Conservation (phyloP, 2,113 vertebrate genomes). For the Corvus moneduloides region DNA sequence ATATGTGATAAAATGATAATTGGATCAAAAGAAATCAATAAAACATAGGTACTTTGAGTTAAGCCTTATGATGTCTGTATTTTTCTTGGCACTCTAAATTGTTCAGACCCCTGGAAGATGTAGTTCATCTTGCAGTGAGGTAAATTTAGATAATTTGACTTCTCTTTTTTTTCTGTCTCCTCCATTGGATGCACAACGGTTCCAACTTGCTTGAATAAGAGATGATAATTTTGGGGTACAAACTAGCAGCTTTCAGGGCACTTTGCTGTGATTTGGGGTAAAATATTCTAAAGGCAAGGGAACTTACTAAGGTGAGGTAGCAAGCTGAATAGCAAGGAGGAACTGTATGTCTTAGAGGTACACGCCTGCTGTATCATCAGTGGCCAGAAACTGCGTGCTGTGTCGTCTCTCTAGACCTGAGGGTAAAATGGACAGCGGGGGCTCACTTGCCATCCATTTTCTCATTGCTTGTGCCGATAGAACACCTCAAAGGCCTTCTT, state of each 20-base stretch:
- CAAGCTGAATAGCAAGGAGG: not conserved
- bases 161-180: not conserved
- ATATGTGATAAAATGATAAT: not conserved
- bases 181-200: not conserved
- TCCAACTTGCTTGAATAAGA: not conserved
- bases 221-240: not conserved
- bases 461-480: not conserved
- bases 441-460: not conserved
- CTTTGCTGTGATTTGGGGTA: not conserved
- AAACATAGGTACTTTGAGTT: not conserved
- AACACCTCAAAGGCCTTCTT: not conserved
- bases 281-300: not conserved
- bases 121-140: not conserved
- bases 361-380: fast-evolving
- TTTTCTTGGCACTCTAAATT: not conserved
- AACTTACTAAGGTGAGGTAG: not conserved
- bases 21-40: not conserved
- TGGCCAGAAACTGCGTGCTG: not conserved
- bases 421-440: not conserved
- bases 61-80: not conserved
- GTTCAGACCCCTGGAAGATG: not conserved
- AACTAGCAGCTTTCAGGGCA: not conserved
- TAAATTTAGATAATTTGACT: not conserved
- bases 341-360: not conserved
- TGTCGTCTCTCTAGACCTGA: not conserved